phyloP scores from a whole-genome alignment of 2,888 invertebrate species.

The Syrista parreyssii region DNA sequence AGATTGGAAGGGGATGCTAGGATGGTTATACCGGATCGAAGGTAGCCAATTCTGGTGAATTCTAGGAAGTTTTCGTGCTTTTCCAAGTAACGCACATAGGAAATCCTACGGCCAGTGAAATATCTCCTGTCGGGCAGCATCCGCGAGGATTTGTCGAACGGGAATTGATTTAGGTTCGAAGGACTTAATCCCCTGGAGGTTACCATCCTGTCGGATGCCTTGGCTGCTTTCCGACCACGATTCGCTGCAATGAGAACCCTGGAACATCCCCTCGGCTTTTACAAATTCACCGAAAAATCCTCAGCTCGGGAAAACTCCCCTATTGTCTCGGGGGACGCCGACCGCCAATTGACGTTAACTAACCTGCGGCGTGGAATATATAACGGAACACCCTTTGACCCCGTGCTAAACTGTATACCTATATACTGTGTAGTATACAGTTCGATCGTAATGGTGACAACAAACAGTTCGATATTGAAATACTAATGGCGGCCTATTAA shows the following conservation, averaged over 20 bases:
- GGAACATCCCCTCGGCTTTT: neutral
- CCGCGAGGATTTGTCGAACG: slow-evolving; percentile 54
- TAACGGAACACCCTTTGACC: neutral
- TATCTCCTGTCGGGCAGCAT: slow-evolving; percentile 48
- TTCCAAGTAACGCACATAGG: slow-evolving; percentile 24
- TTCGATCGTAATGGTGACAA: neutral
- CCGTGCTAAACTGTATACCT: neutral
- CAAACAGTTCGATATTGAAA: neutral
- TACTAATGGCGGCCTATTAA: neutral
- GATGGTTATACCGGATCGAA: neutral
- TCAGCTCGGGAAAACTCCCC: neutral
- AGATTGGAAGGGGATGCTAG: neutral
- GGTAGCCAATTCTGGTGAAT: neutral
- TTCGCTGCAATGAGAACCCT: neutral
- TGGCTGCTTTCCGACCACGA: slow-evolving; percentile 10
- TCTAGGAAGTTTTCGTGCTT: neutral
- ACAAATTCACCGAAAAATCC: neutral
- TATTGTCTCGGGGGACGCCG: neutral
- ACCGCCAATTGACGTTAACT: neutral
- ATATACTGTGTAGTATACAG: neutral
- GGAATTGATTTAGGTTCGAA: slow-evolving; percentile 57
- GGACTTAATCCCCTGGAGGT: slow-evolving; percentile 49
- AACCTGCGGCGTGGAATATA: neutral
- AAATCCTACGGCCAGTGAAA: slow-evolving; percentile 52
- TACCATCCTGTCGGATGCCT: slow-evolving; percentile 35